Conservation (phyloP, 2,888 invertebrate species). For the Leptothorax acervorum region DNA sequence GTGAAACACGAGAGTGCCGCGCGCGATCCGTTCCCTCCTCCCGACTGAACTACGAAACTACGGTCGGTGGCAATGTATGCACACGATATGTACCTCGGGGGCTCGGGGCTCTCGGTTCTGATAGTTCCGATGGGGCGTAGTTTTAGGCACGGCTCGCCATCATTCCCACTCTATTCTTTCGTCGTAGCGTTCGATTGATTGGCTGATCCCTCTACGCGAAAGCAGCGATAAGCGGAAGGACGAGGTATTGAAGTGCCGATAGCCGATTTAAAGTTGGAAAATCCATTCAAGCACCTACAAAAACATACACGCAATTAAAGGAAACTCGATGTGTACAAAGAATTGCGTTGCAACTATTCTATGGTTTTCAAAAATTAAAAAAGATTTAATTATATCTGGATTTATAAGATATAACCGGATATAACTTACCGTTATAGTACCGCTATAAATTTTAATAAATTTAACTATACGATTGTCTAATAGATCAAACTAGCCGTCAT, state of each 20-base stretch:
- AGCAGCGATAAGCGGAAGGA: neutral
- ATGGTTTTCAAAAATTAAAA: neutral
- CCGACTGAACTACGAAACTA: conserved; percentile 51
- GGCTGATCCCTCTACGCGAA: neutral
- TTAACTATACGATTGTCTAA: neutral
- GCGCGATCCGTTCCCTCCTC: conserved; percentile 54
- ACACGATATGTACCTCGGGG: conserved; percentile 35
- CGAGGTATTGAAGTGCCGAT: neutral
- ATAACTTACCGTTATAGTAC: neutral
- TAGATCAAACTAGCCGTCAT: too few relatives aligned
- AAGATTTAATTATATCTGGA: neutral
- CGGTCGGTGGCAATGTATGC: conserved; percentile 43
- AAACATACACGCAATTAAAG: neutral
- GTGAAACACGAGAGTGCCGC: conserved; percentile 16
- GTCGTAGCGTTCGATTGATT: neutral
- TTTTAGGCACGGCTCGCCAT: conserved; percentile 22
- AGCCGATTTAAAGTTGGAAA: neutral
- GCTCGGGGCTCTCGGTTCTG: conserved; percentile 21
- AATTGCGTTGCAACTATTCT: neutral
- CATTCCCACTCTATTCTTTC: conserved; percentile 1
- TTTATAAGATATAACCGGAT: neutral
- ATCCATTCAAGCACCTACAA: neutral
- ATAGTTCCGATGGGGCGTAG: conserved; percentile 56
- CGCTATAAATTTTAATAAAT: conserved; percentile 1
- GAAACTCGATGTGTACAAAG: neutral